These are phyloP conservation scores for Coptodon bakossiorum DNA, from an alignment of 2,113 vertebrate species.

Conservation along the genomic window DNA sequence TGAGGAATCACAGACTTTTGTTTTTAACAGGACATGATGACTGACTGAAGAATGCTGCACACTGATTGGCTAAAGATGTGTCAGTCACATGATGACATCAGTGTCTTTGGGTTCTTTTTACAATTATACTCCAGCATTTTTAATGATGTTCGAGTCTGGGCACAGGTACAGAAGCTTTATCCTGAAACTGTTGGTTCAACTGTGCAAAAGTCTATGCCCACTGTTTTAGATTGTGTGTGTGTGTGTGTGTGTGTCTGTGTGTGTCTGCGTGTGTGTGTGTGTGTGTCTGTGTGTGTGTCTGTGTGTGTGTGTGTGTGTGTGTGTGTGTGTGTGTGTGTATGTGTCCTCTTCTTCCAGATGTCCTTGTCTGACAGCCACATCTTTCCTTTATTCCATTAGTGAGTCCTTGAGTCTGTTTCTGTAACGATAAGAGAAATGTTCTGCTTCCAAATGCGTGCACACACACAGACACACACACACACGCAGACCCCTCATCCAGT, in stretches of 20 bases:
- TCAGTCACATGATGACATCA: not conserved
- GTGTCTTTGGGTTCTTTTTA: not conserved
- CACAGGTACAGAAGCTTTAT: not conserved
- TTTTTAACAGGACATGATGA: not conserved
- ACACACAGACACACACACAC: not conserved
- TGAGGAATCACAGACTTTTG: not conserved
- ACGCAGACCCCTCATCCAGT: not conserved
- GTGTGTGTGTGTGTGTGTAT: not conserved
- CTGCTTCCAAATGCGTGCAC: not conserved
- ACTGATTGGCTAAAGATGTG: not conserved
- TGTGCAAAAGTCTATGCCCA: no score
- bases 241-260: not conserved
- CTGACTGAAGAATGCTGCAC: not conserved
- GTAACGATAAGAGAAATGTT: conserved; percentile 18
- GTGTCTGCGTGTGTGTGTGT: accelerated
- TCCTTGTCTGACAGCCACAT: not conserved
- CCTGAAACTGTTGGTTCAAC: not conserved
- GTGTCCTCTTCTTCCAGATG: not conserved
- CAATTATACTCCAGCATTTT: not conserved
- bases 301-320: not conserved
- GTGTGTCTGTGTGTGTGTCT: no score
- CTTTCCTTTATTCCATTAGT: conserved; percentile 28
- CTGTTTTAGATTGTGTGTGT: no score
- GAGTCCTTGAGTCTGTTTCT: conserved; percentile 31
- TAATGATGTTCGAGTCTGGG: not conserved